Percentiles rank a stretch among this genome's conserved stretches.
Evolutionary conservation across 2,888 invertebrate genomes (phyloP).

Genomic region (Clunio marinus): DNA sequence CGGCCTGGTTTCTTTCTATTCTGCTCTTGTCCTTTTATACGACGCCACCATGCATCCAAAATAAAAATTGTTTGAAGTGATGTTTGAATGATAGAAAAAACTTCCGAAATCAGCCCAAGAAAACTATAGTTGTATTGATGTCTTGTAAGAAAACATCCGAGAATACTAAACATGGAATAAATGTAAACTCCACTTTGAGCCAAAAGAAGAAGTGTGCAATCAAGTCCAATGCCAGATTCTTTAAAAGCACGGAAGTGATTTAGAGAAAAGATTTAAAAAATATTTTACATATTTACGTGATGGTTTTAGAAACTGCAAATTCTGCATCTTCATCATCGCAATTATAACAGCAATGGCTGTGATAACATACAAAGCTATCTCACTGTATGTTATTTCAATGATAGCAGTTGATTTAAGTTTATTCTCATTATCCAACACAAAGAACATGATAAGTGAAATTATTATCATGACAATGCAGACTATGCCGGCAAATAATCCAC

Average conservation of each 20-base stretch:
- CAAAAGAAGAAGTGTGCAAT: conserved; percentile 70
- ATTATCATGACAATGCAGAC: conserved; percentile 70
- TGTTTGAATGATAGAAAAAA: conserved; percentile 67
- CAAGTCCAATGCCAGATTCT: conserved; percentile 55
- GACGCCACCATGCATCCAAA: conserved; percentile 67
- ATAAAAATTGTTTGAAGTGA: conserved; percentile 68
- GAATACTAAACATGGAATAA: conserved; percentile 74
- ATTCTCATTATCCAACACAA: conserved; percentile 63
- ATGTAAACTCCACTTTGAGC: conserved; percentile 79
- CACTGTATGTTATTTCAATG: conserved; percentile 65
- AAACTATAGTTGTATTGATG: conserved; percentile 49
- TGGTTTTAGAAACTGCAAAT: conserved; percentile 59
- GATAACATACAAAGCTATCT: conserved; percentile 62
- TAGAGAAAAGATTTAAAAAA: not conserved
- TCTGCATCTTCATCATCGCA: conserved; percentile 62
- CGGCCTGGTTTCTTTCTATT: conserved; percentile 74
- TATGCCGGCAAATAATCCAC: conserved; percentile 64
- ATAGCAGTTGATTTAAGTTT: conserved; percentile 57
- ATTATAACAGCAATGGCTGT: conserved; percentile 57
- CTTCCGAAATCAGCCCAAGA: conserved; percentile 61
- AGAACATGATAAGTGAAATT: conserved; percentile 76
- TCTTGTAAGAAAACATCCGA: conserved; percentile 66
- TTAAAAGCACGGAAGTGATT: not conserved
- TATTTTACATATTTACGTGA: conserved; percentile 47
- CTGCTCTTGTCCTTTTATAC: conserved; percentile 67